Conservation (phyloP, 2,797 vertebrate species). For the Chelidonichthys spinosus region DNA sequence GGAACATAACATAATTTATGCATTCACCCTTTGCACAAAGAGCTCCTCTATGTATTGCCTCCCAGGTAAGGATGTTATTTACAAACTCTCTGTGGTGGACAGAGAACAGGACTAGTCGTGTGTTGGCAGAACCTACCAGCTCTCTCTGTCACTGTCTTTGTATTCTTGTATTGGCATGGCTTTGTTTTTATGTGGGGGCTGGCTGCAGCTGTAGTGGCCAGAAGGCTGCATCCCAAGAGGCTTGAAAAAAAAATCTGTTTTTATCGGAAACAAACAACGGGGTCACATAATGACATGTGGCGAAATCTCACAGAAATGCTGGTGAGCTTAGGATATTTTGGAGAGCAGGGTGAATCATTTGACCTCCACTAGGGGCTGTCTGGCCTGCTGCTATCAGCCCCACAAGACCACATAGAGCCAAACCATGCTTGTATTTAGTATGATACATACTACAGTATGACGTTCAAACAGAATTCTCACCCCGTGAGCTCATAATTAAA, state of each 20-base stretch:
- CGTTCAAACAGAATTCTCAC: slow-evolving; percentile 25
- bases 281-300: slow-evolving; percentile 70
- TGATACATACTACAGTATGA: not conserved
- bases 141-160: slow-evolving; percentile 44
- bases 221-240: slow-evolving; percentile 70
- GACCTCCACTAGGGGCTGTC: slow-evolving; percentile 58
- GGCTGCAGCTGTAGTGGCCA: slow-evolving; percentile 74
- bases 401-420: slow-evolving; percentile 19
- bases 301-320: slow-evolving; percentile 56
- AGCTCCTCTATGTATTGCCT: slow-evolving; percentile 14
- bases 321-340: slow-evolving; percentile 48
- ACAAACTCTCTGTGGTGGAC: slow-evolving; percentile 59
- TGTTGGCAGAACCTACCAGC: slow-evolving; percentile 50
- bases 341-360: slow-evolving; percentile 63
- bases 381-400: slow-evolving; percentile 57
- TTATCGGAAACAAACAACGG: slow-evolving; percentile 69
- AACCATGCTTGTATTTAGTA: not conserved
- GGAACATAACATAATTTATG: slow-evolving; percentile 32
- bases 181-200: slow-evolving; percentile 65
- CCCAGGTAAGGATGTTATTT: slow-evolving; percentile 60
- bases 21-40: slow-evolving; percentile 21
- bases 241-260: slow-evolving; percentile 52
- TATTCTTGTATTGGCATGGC: slow-evolving; percentile 55
- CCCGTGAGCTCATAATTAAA: slow-evolving; percentile 37
- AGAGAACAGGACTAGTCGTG: slow-evolving; percentile 64